These are phyloP conservation scores for Tetrao urogallus DNA, from an alignment of 2,113 vertebrate genomes.

Conservation along the genomic window DNA sequence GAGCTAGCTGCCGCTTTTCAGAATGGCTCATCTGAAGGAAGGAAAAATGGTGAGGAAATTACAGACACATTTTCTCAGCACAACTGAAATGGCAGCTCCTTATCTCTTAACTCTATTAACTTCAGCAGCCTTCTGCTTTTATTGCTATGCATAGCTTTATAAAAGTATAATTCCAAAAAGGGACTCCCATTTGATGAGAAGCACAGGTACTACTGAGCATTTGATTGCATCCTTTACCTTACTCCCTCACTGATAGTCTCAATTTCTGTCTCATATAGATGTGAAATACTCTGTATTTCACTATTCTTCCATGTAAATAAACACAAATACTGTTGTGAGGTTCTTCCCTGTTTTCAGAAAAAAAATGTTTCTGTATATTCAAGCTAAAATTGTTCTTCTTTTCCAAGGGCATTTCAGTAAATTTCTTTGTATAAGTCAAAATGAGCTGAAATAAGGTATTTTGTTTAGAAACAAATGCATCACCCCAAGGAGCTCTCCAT, in stretches of 20 bases:
- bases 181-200: not conserved
- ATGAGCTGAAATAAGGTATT: not conserved
- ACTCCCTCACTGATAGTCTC: not conserved
- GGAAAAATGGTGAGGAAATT: not conserved
- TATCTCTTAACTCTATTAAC: not conserved
- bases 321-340: not conserved
- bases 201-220: not conserved
- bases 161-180: not conserved
- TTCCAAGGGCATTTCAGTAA: not conserved
- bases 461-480: not conserved
- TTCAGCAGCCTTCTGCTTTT: not conserved
- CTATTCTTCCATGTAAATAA: not conserved
- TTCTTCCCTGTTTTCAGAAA: not conserved
- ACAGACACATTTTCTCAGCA: not conserved
- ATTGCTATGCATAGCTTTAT: not conserved
- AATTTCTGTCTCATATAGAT: not conserved
- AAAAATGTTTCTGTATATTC: not conserved
- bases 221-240: not conserved
- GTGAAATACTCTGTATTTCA: not conserved
- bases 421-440: not conserved
- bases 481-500: not conserved
- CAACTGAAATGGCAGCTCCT: not conserved
- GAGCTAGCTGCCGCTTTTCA: not conserved
- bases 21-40: not conserved
- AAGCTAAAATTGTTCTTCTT: not conserved